Base-by-base conservation (phyloP, 2,797 vertebrate species). In the Coregonus suidteri region DNA sequence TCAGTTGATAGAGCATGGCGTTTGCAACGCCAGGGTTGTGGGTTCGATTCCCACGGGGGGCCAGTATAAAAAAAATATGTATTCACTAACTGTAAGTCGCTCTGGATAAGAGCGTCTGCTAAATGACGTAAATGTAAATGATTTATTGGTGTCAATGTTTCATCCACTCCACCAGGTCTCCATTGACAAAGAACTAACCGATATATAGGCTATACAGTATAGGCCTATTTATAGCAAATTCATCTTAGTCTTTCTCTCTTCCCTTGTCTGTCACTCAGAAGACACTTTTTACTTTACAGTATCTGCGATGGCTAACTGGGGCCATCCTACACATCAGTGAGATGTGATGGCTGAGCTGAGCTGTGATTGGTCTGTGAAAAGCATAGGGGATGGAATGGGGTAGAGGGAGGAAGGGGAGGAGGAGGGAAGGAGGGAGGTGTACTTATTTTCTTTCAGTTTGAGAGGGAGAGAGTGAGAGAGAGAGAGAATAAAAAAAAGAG, bases 331-430 rank as follows among this genome's bases (percentile, higher is more conserved):
- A 35, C 20, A 6, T 52, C 71, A 66, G 6, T 54, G 76, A 73
- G 59, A 75, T 82, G 78, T 77, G 81, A 76, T 0, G 18, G 62
- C 9, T 25, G 25, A 77, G 78, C 30, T 0, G 7, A 70, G 6
- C 80, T 76, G 74, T 77, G 73, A 80, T 86, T 83, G 89, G 85
- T 71, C 82, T 74, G 83, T 71, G 81, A 86, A 75, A 67, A 83
- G 68, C 73, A 76, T 77, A 30, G 73, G 85, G 88, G 89, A 87
- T 87, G 87, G 90, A 86, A 88, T 74, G 67, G 87, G 86, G 30
- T 16, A 5, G 4, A 34, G 15, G 13, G 25, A 37, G 56, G 54
- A n/a, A 6, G 65, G 30, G 64, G 25, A 66, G 31, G 65, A 66
- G 69, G 77, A 79, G 74, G 15, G 74, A 34, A 66, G 66, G 76